Evolutionary conservation across 1,140 invertebrate species (phyloP).

Genomic region (Eriosoma lanigerum): DNA sequence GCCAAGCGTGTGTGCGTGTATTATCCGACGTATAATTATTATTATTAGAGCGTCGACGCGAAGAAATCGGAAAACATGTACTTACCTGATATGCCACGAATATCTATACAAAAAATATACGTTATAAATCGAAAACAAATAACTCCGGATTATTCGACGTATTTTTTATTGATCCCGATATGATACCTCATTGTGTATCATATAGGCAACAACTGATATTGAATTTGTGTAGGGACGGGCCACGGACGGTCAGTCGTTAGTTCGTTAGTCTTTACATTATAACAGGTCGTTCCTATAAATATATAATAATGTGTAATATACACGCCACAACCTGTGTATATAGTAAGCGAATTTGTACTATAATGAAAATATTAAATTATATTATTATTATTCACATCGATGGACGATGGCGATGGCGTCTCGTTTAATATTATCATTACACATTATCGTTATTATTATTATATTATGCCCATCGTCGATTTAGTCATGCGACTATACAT

Average conservation of each 20-base stretch:
- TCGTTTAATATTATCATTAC: background rate
- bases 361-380: constrained; percentile 37
- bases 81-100: too few species aligned
- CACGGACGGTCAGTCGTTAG: too few species aligned
- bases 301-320: background rate
- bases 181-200: too few species aligned
- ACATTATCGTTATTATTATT: background rate
- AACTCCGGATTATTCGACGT: too few species aligned
- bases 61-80: background rate
- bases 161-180: too few species aligned
- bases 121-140: too few species aligned
- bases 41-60: background rate
- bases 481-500: background rate
- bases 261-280: too few species aligned
- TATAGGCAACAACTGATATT: too few species aligned
- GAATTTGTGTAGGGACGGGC: too few species aligned
- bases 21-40: constrained; percentile 5
- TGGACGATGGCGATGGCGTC: background rate
- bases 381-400: background rate
- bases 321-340: background rate
- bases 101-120: background rate
- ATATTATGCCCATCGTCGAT: background rate
- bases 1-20: background rate
- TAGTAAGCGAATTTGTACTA: background rate
- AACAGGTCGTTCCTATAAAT: too few species aligned